A percentile compares a stretch with the other conserved stretches of the same genome.
Conservation (phyloP, 2,113 vertebrate species). For the Xenopus borealis region DNA sequence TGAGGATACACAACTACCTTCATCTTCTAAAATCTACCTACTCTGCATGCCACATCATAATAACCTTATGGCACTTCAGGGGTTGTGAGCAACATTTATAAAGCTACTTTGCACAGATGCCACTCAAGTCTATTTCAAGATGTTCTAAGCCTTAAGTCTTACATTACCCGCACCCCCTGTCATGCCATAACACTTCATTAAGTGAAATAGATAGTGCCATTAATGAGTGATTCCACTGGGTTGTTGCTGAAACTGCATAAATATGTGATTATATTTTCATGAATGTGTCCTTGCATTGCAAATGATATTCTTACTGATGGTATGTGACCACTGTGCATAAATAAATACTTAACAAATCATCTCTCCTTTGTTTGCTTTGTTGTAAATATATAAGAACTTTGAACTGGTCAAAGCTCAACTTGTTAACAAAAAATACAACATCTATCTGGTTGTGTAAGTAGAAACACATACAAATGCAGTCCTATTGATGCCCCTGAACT, state of each 20-base stretch:
- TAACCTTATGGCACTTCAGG: constrained; percentile 33
- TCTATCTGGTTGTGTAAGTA: too few relatives aligned
- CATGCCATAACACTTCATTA: constrained; percentile 41
- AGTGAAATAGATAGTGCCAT: constrained; percentile 45
- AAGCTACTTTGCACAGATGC: constrained; percentile 33
- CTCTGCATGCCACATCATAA: constrained; percentile 30
- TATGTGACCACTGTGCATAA: constrained; percentile 22
- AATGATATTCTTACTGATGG: constrained; percentile 29
- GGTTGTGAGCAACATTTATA: constrained; percentile 18
- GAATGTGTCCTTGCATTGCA: constrained; percentile 30
- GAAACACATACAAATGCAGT: too few relatives aligned
- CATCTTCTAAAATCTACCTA: constrained; percentile 4
- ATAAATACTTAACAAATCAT: constrained; percentile 26
- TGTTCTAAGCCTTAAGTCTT: constrained; percentile 26
- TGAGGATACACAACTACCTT: not conserved
- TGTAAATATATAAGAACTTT: too few relatives aligned
- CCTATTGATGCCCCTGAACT: too few relatives aligned
- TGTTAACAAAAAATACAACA: too few relatives aligned
- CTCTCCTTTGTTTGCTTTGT: constrained; percentile 34
- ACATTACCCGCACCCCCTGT: constrained; percentile 37
- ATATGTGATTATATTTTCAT: constrained; percentile 38
- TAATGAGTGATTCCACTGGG: constrained; percentile 44
- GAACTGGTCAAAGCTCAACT: too few relatives aligned
- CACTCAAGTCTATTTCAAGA: constrained; percentile 39
- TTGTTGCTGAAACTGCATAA: constrained; percentile 40